Conservation (phyloP, 2,888 invertebrate genomes). For the Parapristionchus giblindavisi region DNA sequence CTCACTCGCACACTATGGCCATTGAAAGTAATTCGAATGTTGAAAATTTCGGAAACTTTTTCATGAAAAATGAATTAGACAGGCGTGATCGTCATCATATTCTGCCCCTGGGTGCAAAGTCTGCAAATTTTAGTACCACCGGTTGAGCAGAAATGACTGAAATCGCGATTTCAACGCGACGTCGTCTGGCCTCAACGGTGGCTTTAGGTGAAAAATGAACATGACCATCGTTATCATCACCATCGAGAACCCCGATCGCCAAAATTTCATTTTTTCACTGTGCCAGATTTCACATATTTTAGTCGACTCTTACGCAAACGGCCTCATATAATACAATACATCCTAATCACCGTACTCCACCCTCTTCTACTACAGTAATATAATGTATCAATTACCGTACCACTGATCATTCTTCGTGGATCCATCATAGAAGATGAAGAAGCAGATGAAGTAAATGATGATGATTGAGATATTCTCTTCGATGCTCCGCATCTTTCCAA, state of each 20-base stretch:
- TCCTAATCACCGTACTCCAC: background rate
- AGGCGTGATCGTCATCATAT: no score
- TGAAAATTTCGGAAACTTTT: no score
- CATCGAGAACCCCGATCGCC: background rate
- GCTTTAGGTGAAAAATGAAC: no score
- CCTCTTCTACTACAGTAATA: background rate
- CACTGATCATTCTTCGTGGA: constrained; percentile 12
- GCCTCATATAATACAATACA: no score
- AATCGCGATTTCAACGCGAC: no score
- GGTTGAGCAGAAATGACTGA: no score
- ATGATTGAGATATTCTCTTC: constrained; percentile 7
- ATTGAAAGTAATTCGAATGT: no score
- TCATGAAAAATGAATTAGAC: no score
- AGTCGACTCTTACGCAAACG: background rate
- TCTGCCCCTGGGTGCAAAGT: no score
- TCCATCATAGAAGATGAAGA: background rate
- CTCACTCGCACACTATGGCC: no score
- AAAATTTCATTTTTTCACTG: background rate
- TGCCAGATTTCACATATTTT: background rate
- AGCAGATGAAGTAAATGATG: constrained; percentile 3
- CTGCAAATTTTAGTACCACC: no score
- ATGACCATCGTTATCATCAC: background rate
- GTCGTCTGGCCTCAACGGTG: no score
- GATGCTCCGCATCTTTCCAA: constrained; percentile 8
- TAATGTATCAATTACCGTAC: background rate